Conservation (phyloP, 2,888 invertebrate genomes). For the Watsonalla binaria region DNA sequence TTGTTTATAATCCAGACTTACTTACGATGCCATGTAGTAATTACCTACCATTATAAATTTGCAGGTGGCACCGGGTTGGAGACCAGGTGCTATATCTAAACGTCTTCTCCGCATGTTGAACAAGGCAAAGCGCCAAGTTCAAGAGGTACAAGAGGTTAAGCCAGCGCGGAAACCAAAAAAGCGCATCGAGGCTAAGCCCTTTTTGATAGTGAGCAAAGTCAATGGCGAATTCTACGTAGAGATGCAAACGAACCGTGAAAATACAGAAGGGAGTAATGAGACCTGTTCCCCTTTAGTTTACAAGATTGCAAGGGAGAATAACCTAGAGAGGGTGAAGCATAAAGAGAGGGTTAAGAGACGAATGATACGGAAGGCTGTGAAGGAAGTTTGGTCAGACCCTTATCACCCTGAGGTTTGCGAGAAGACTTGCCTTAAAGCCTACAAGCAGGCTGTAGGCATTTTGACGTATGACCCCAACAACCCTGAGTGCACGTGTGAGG, state of each 20-base stretch:
- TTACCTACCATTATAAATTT: constrained; percentile 3
- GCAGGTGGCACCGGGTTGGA: constrained; percentile 57
- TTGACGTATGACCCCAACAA: constrained; percentile 28
- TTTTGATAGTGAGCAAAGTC: constrained; percentile 47
- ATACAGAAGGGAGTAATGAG: constrained; percentile 21
- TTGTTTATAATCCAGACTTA: constrained; percentile 6
- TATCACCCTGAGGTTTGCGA: constrained; percentile 50
- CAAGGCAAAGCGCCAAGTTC: constrained; percentile 36
- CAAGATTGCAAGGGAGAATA: constrained; percentile 45
- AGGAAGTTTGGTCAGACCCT: constrained; percentile 41
- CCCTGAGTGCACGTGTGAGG: constrained; percentile 25
- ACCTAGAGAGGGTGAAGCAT: constrained; percentile 38
- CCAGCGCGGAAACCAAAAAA: constrained; percentile 42
- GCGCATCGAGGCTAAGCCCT: constrained; percentile 44
- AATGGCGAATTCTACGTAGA: constrained; percentile 57
- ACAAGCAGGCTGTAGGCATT: constrained; percentile 43
- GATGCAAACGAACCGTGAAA: constrained; percentile 41
- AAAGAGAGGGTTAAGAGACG: constrained; percentile 30
- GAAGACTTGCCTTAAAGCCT: constrained; percentile 44
- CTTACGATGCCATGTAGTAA: too few species aligned
- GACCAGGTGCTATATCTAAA: constrained; percentile 62
- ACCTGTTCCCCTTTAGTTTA: constrained; percentile 48
- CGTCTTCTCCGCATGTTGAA: constrained; percentile 48
- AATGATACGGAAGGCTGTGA: constrained; percentile 32
- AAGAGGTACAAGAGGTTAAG: constrained; percentile 20